Base-by-base conservation (phyloP, 2,888 invertebrate species). In the Anarsia innoxiella region DNA sequence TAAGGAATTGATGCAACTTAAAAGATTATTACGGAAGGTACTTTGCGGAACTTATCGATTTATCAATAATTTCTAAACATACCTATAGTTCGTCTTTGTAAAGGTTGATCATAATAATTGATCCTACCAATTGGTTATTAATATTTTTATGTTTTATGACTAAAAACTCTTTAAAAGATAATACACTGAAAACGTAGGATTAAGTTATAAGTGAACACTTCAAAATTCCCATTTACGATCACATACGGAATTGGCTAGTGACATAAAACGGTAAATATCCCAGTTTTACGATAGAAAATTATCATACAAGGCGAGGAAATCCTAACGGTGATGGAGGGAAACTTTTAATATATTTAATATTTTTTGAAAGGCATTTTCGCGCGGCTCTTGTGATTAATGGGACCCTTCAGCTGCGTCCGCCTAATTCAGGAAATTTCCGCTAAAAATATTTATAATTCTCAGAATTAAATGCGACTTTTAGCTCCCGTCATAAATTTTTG, bases 271-370 rank as follows among this genome's bases (percentile, higher is more conserved):
- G 52, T 48, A 58, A 68, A 66, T 64, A 60, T 55, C 59, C 59
- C 61, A 59, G 55, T 61, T 74, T 75, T 74, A 76, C 59, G 66
- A 56, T 59, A 59, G 49, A 51, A 66, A 75, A 79, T 80, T 80
- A 73, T 67, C 80, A 77, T 77, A 78, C 59, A 71, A 67, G 67
- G 64, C 71, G 72, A 59, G 62, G 62, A 59, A 67, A 60, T 59
- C 57, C 55, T 50, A 16, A 15, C 6, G 61, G 68, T 70, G 68
- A 70, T 66, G 69, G 66, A 60, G 54, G 62, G 57, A 71, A 78
- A 74, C 59, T 70, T 76, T 76, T 75, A 75, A 77, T 77, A 77
- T 71, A 74, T 49, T 72, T 63, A 74, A 74, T 71, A 71, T 73
- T 49, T 73, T 74, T 75, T 73, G 71, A 71, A 78, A 76, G 63